Percentiles rank a stretch among this genome's conserved stretches.
Conservation (phyloP, 2,888 invertebrate genomes). For the Alcis repandata region DNA sequence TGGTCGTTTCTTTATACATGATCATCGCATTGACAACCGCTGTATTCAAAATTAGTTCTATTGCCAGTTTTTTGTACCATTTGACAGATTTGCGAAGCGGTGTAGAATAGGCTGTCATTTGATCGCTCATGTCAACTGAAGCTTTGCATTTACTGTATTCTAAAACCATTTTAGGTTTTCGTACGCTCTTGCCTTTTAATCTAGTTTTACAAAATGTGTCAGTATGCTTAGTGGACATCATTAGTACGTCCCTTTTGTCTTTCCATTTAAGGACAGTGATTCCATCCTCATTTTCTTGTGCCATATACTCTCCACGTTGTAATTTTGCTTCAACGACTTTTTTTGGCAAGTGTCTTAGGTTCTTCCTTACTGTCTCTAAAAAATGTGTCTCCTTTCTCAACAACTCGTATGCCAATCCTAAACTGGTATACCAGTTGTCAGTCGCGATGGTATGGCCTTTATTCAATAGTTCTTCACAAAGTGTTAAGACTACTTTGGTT, state of each 20-base stretch:
- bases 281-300: conserved; percentile 54
- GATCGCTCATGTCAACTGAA: conserved; percentile 59
- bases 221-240: conserved; percentile 59
- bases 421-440: conserved; percentile 60
- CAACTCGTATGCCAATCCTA: conserved; percentile 54
- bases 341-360: conserved; percentile 55
- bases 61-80: conserved; percentile 61
- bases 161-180: conserved; percentile 43
- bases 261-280: conserved; percentile 52
- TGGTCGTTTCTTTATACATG: conserved; percentile 40
- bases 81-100: conserved; percentile 59
- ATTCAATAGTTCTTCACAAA: conserved; percentile 50
- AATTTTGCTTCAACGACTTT: conserved; percentile 56
- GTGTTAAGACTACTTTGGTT: conserved; percentile 46
- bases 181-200: conserved; percentile 46
- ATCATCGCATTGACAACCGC: conserved; percentile 54
- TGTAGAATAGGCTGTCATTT: conserved; percentile 54
- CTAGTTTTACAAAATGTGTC: conserved; percentile 35
- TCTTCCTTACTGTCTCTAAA: conserved; percentile 59
- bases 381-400: conserved; percentile 57
- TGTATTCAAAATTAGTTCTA: conserved; percentile 57
- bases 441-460: conserved; percentile 56
- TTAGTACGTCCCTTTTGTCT: conserved; percentile 48
- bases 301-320: conserved; percentile 48
- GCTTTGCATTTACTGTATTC: conserved; percentile 60